A percentile compares a stretch with the other conserved stretches of the same genome.
Evolutionary conservation across 2,797 vertebrate genomes (phyloP).

Genomic region (Acrossocheilus fasciatus): DNA sequence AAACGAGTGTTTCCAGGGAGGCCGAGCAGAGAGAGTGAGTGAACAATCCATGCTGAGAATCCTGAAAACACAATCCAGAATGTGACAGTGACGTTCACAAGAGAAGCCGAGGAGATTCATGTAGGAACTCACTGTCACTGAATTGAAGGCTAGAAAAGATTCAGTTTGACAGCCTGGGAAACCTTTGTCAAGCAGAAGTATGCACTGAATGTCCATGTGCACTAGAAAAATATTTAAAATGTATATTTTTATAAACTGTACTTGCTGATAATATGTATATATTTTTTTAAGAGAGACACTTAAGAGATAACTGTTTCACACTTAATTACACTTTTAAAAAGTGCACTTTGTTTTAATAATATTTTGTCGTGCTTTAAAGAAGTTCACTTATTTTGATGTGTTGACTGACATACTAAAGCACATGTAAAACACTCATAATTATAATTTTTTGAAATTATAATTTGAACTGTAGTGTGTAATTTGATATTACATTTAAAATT

Average conservation of each 20-base stretch:
- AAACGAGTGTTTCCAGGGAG: conserved; percentile 22
- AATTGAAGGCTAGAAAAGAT: not conserved
- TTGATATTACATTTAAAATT: not conserved
- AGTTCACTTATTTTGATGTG: not conserved
- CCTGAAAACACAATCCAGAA: not conserved
- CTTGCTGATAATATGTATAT: not conserved
- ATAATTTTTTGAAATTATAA: not conserved
- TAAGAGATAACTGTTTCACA: no score
- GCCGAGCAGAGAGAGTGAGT: not conserved
- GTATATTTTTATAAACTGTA: not conserved
- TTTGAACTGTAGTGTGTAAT: not conserved
- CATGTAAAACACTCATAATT: not conserved
- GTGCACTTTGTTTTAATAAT: not conserved
- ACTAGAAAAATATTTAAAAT: not conserved
- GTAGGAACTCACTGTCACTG: not conserved
- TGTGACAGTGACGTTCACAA: not conserved
- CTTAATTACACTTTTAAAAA: no score
- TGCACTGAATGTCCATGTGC: not conserved
- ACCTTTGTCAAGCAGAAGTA: no score
- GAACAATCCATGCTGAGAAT: conserved; percentile 9
- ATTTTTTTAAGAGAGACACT: not conserved
- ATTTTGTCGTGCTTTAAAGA: not conserved
- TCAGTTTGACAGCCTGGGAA: not conserved
- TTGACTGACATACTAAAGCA: not conserved
- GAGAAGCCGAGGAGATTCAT: not conserved